Evolutionary conservation across 2,113 vertebrate genomes (phyloP).

Genomic region (Laticauda colubrina): DNA sequence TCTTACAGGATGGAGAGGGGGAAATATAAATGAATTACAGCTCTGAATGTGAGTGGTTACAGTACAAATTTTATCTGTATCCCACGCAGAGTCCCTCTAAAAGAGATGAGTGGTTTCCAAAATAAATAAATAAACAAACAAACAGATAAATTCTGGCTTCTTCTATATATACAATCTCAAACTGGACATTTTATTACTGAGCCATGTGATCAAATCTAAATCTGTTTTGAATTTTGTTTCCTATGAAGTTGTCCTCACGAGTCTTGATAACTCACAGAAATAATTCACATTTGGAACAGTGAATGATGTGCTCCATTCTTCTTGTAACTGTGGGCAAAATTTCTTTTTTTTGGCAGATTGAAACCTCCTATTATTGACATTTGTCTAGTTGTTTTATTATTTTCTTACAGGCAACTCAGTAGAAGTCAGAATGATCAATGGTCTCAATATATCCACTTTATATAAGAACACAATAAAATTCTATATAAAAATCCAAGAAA

Average conservation of each 20-base stretch:
- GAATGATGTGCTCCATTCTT: conserved; percentile 52
- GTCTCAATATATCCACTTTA: background rate
- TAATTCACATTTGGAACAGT: background rate
- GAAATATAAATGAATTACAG: background rate
- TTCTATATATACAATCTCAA: background rate
- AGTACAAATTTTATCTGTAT: background rate
- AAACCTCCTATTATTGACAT: background rate
- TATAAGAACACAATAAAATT: background rate
- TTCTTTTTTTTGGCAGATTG: background rate
- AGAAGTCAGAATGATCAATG: background rate
- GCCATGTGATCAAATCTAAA: background rate
- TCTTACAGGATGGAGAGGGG: background rate
- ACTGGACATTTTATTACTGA: background rate
- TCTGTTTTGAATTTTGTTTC: background rate
- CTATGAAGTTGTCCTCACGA: background rate
- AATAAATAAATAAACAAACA: too few relatives aligned
- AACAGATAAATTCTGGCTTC: background rate
- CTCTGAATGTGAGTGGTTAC: background rate
- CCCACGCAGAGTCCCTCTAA: background rate
- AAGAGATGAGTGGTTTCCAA: background rate
- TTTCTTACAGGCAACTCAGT: background rate
- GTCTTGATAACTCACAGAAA: background rate
- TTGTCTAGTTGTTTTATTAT: background rate
- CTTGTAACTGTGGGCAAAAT: conserved; percentile 31
- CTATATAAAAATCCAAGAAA: background rate